These are phyloP conservation scores for Lycaena phlaeas DNA, from an alignment of 2,888 invertebrate species.

Conservation along the genomic window DNA sequence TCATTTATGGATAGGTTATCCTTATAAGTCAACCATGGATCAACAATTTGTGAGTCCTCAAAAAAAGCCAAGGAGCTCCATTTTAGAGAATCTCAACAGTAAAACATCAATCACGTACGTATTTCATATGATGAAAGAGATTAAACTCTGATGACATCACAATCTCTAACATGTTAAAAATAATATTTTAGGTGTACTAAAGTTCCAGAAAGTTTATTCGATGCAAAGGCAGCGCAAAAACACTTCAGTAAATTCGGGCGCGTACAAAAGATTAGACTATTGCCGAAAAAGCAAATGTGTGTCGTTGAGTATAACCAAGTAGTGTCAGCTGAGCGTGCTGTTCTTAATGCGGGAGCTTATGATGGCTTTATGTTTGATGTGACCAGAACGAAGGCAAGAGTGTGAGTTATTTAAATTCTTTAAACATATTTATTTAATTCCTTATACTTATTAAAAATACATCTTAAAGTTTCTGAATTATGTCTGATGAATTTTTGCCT, in stretches of 20 bases:
- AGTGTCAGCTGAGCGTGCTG: conserved; percentile 71
- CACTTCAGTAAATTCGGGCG: conserved; percentile 83
- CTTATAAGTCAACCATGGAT: conserved; percentile 30
- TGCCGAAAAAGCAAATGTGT: conserved; percentile 76
- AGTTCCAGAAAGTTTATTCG: conserved; percentile 77
- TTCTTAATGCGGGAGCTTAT: conserved; percentile 73
- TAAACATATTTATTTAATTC: too few relatives aligned
- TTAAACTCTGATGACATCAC: conserved; percentile 5
- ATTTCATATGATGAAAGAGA: not conserved
- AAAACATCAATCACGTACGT: conserved; percentile 61
- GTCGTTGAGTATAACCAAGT: conserved; percentile 79
- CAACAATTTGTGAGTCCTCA: conserved; percentile 30
- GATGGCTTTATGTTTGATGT: conserved; percentile 76
- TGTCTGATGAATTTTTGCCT: too few relatives aligned
- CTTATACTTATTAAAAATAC: too few relatives aligned
- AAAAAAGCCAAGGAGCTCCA: conserved; percentile 43
- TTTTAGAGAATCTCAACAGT: conserved; percentile 36
- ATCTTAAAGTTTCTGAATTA: too few relatives aligned
- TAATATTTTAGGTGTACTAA: conserved; percentile 67
- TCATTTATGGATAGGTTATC: conserved; percentile 9
- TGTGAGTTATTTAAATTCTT: conserved; percentile 46
- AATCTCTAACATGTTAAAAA: not conserved
- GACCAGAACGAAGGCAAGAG: conserved; percentile 63
- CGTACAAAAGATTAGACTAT: conserved; percentile 76
- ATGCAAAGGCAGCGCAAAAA: conserved; percentile 72